Evolutionary conservation across 2,797 vertebrate species (phyloP).

Genomic region (Buceros bicornis): DNA sequence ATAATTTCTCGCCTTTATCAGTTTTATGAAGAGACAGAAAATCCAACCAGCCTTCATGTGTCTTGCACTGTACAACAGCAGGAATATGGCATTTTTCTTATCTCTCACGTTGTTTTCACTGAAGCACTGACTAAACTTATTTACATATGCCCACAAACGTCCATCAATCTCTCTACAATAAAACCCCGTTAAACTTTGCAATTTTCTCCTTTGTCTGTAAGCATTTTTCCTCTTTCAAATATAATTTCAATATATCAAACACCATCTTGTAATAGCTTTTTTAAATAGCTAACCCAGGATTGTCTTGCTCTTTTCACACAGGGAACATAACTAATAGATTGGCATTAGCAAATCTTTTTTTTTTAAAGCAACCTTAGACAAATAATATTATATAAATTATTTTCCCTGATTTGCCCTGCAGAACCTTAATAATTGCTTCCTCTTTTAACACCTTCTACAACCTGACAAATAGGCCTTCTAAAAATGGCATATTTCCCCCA

Average conservation of each 20-base stretch:
- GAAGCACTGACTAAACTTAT: conserved; percentile 49
- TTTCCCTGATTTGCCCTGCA: background rate
- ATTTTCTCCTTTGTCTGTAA: conserved; percentile 63
- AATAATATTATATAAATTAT: conserved; percentile 33
- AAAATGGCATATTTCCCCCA: conserved; percentile 27
- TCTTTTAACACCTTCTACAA: background rate
- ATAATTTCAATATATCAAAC: conserved; percentile 50
- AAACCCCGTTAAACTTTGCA: conserved; percentile 38
- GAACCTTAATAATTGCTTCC: conserved; percentile 37
- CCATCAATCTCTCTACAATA: conserved; percentile 67
- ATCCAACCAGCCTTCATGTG: conserved; percentile 38
- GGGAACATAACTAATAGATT: background rate
- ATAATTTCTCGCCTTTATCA: conserved; percentile 68
- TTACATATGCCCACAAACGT: conserved; percentile 66
- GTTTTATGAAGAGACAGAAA: conserved; percentile 47
- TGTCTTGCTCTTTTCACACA: conserved; percentile 1
- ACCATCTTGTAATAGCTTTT: conserved; percentile 15
- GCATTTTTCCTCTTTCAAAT: conserved; percentile 29
- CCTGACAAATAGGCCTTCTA: conserved; percentile 43
- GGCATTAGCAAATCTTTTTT: background rate
- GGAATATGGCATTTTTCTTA: conserved; percentile 71
- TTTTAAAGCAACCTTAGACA: conserved; percentile 21
- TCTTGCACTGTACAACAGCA: conserved; percentile 32
- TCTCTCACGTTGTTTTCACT: conserved; percentile 54
- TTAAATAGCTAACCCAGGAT: background rate